Conservation (phyloP, 2,888 invertebrate species). For the Mythimna loreyi region DNA sequence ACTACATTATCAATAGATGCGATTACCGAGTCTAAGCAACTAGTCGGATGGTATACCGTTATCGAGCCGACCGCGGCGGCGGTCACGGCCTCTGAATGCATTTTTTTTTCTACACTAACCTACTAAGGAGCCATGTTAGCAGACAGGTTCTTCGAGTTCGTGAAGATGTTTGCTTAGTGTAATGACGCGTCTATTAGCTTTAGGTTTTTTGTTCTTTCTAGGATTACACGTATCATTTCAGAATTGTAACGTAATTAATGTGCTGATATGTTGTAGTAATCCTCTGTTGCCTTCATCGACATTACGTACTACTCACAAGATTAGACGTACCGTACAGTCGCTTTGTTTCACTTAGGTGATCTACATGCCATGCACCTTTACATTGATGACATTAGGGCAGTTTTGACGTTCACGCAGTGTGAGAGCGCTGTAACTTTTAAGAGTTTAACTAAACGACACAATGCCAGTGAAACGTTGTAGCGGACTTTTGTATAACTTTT, state of each 20-base stretch:
- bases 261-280: not conserved
- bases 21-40: conserved; percentile 70
- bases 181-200: conserved; percentile 38
- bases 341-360: no score
- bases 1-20: conserved; percentile 62
- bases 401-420: no score
- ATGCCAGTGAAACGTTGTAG: no score
- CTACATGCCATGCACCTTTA: no score
- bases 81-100: conserved; percentile 77
- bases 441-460: no score
- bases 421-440: no score
- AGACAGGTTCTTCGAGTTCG: conserved; percentile 71
- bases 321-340: no score
- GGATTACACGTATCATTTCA: conserved; percentile 17
- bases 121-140: conserved; percentile 75
- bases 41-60: conserved; percentile 77
- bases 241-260: not conserved
- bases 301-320: no score
- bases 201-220: conserved; percentile 10
- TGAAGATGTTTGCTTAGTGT: conserved; percentile 40
- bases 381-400: no score
- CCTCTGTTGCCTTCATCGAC: not conserved
- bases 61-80: conserved; percentile 70
- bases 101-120: conserved; percentile 79
- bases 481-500: no score